A percentile compares a stretch with the other conserved stretches of the same genome.
phyloP scores from a whole-genome alignment of 2,797 vertebrate genomes.

The Smutsia gigantea region DNA sequence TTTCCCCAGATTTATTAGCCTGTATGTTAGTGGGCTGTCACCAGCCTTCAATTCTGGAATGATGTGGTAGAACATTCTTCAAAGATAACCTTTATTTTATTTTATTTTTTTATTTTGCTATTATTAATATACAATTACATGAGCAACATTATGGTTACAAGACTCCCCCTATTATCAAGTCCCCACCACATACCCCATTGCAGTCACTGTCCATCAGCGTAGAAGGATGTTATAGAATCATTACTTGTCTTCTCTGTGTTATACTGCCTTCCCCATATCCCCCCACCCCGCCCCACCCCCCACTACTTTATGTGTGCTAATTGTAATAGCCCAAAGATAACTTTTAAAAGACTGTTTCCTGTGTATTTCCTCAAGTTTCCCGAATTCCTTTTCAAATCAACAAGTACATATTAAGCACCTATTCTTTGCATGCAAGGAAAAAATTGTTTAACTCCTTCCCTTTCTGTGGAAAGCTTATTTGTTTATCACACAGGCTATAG shows the following conservation, averaged over 20 bases:
- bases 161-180: too few species aligned
- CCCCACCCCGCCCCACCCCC: too few species aligned
- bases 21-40: background rate
- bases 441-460: background rate
- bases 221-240: too few species aligned
- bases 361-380: background rate
- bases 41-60: background rate
- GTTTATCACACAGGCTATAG: background rate
- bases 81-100: background rate
- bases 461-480: slow-evolving; percentile 37
- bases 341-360: background rate
- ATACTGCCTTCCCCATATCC: too few species aligned
- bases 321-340: background rate
- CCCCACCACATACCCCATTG: too few species aligned
- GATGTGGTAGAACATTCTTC: background rate
- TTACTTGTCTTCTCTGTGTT: too few species aligned
- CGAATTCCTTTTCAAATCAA: slow-evolving; percentile 32
- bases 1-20: background rate
- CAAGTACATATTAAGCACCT: slow-evolving; percentile 2
- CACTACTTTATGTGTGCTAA: too few species aligned
- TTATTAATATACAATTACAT: too few species aligned
- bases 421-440: slow-evolving; percentile 23
- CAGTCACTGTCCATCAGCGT: too few species aligned
- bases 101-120: too few species aligned
- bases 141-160: too few species aligned